Evolutionary conservation across 2,888 invertebrate species (phyloP), one percentile per base, ranked within the genome.

Genomic region (Heliconius hortense): DNA sequence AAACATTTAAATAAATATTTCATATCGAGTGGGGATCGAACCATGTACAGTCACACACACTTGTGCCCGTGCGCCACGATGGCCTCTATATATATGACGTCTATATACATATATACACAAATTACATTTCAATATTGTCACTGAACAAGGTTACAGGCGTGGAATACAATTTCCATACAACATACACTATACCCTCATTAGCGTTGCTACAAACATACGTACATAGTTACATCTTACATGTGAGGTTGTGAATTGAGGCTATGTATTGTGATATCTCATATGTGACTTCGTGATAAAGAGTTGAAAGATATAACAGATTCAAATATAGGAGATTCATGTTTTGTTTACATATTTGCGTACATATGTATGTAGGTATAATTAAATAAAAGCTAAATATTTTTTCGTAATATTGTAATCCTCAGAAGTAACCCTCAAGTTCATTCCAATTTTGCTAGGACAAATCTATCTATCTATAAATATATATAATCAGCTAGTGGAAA

Each of bases 81-180:
- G 43, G 15, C 3, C 43, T 43, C 43, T 15, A 43, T 43, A 4
- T 4, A 43, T 43, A 15, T 4, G 0, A 11, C 43, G 4, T 43
- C 4, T 43, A 43, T 15, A 43, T 4, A 43, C 4, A 15, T 39
- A 39, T 39, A 39, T 1, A 18, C 5, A 48, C 48, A 18, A 48
- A 48, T 48, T 48, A 48, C 18, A 15, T 48, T 18, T 18, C 48
- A 48, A 48, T 18, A 56, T n/a, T 56, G 53, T 56, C n/a, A n/a
- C 43, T 4, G 26, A 8, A 26, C 18, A 48, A 3, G 53, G n/a
- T 18, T 18, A n/a, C 53, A 63, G 8, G 1, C 26, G 39, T 15
- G 43, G 2, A 67, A 39, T 26, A 63, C 35, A 63, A 63, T 63
- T 21, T 63, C 63, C 63, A 35, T 63, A n/a, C 31, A 63, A 63